A percentile compares a stretch with the other conserved stretches of the same genome.
phyloP scores from a whole-genome alignment of 64 coral and sea anemone species.

The Stichodactyla mertensii region DNA sequence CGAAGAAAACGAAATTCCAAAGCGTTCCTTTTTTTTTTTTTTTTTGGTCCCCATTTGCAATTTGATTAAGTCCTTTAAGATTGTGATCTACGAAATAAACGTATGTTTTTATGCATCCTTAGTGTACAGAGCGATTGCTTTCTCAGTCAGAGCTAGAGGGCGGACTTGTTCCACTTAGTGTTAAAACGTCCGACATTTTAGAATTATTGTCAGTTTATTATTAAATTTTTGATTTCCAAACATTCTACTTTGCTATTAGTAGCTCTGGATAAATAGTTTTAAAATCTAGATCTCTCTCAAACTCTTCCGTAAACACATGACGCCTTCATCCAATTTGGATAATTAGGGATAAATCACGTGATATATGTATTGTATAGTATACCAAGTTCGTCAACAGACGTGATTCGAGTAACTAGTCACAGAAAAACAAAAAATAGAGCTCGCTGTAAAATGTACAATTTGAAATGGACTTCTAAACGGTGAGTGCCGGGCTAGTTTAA shows the following conservation, averaged over 20 bases:
- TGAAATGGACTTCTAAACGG: slow-evolving; percentile 9
- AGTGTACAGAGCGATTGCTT: too few species aligned
- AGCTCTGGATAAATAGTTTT: neutral
- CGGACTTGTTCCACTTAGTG: too few species aligned
- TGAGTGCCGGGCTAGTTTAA: neutral
- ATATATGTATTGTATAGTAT: neutral
- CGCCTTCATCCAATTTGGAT: too few species aligned
- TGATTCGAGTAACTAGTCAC: too few species aligned
- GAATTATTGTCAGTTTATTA: too few species aligned
- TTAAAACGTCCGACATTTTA: too few species aligned
- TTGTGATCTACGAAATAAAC: too few species aligned
- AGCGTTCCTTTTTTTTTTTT: neutral
- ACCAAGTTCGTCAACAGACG: too few species aligned
- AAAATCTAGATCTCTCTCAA: neutral
- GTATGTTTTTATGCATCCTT: too few species aligned
- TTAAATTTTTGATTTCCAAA: too few species aligned
- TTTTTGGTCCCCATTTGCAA: neutral
- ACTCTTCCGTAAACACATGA: too few species aligned
- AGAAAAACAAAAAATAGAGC: neutral
- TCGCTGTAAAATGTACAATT: neutral
- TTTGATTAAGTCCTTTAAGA: neutral
- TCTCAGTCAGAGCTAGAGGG: too few species aligned
- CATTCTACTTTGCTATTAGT: neutral
- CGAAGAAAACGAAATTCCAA: neutral
- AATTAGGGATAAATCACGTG: neutral